phyloP scores from a whole-genome alignment of 2,888 invertebrate genomes.

The Argynnis bischoffii region DNA sequence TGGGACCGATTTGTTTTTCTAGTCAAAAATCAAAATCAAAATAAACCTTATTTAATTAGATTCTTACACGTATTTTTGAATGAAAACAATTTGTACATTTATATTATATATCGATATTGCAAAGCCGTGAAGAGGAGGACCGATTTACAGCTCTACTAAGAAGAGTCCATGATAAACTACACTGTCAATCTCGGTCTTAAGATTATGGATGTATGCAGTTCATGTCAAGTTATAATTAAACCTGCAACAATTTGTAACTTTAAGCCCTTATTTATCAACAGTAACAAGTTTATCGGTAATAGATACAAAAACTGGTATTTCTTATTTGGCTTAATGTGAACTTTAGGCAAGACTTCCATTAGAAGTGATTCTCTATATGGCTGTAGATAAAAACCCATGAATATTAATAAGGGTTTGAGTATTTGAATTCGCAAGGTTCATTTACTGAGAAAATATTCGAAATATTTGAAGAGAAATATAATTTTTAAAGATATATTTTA shows the following conservation, averaged over 20 bases:
- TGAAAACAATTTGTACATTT: too few species aligned
- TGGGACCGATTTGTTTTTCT: too few species aligned
- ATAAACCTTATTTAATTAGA: too few species aligned
- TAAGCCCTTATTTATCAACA: slow-evolving; percentile 27
- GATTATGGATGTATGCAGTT: neutral
- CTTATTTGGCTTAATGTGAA: slow-evolving; percentile 31
- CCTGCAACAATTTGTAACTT: slow-evolving; percentile 15
- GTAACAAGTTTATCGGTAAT: slow-evolving; percentile 29
- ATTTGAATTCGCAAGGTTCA: slow-evolving; percentile 3
- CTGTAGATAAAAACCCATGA: slow-evolving; percentile 7
- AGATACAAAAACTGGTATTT: slow-evolving; percentile 30
- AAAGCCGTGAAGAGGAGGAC: too few species aligned
- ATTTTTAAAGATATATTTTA: too few species aligned
- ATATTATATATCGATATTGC: too few species aligned
- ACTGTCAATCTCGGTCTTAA: too few species aligned
- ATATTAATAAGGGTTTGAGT: slow-evolving; percentile 18
- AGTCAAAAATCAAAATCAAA: too few species aligned
- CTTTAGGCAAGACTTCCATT: slow-evolving; percentile 25
- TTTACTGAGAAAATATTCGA: neutral
- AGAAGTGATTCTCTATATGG: slow-evolving; percentile 24
- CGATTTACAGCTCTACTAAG: too few species aligned
- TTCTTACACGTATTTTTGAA: too few species aligned
- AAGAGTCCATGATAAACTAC: too few species aligned
- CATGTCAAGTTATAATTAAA: slow-evolving; percentile 6
- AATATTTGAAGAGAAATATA: neutral